Evolutionary conservation across 2,113 vertebrate genomes (phyloP), one percentile per base, ranked within the genome.

Genomic region (Isichthys henryi): DNA sequence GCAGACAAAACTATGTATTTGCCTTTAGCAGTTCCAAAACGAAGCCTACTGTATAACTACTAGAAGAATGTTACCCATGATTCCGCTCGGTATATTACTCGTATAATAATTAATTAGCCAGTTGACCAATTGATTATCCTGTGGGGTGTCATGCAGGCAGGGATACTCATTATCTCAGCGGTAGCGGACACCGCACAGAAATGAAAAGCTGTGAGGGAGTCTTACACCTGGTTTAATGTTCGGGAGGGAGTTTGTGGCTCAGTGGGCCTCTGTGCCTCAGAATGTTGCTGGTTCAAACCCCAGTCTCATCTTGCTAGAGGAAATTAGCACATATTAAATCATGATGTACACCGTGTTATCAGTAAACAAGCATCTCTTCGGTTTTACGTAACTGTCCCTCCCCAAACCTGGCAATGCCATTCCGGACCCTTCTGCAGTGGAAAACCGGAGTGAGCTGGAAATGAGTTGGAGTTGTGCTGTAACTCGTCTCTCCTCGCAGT

Each of bases 1-100:
- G 45, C 43, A 86, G 84, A 84, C 84, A n/a, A 86, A 31, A 52
- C 49, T 85, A 49, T 85, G 43, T 13, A 46, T 85, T 85, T 85
- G 46, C 49, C 27, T 85, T 49, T 46, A 86, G 27, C 84, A 53
- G 46, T 35, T 49, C 84, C 84, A 49, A 27, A 8, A 49, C 84
- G 31, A 31, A 52, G 48, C 82, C 17, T 35, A 45, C 21, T 19
- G 48, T 45, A 11, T 83, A 39, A 39, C 39, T 39, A 19, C 11
- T 48, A 48, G 21, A 48, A 84, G 82, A 48, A 10, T 82, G 77
- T 9, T 82, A 82, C 39, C 77, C 19, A 31, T 39, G 77, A 82
- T 35, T 83, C 80, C 48, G 43, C 45, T 21, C 0, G 9, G 43
- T n/a, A 23, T 45, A 23, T 84, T 45, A 48, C 19, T 84, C 21